Evolutionary conservation across 1,140 invertebrate genomes (phyloP), one percentile per base, ranked within the genome.

Genomic region (Tetramorium parvispinum): DNA sequence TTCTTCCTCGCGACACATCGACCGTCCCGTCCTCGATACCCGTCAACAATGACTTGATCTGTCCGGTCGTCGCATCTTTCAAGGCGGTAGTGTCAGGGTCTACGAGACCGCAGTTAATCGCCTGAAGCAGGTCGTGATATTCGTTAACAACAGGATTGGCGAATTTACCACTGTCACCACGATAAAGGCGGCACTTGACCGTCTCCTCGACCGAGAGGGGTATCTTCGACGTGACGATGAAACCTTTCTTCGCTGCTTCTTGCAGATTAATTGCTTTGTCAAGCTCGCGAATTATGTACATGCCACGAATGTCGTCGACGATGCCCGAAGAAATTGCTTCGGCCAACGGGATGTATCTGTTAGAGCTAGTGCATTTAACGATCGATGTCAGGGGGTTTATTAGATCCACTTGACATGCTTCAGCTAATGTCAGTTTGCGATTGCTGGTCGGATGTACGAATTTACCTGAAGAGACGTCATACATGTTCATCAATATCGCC

Each of bases 381-480:
- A 98, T 95, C 6, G 98, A 98, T 10, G 96, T 96, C 61, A 97
- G 95, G 0, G 98, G 97, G 95, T 98, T 97, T 65, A 99, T 97
- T n/a, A 99, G 92, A 93, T 98, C 97, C 91, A 97, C 96, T 57
- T 96, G 96, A 86, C 98, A 96, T 13, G 98, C 97, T 88, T 98
- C 97, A 87, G 97, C 97, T 2, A 99, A 93, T n/a, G 97, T 97
- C 3, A 98, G 95, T 92, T 96, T 96, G 88, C 97, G 96, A 49
- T 97, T 97, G 21, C 96, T 97, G 1, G 97, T 96, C 2, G 98
- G 98, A 94, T 99, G 98, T 11, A 98, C 95, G 92, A 99, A 98
- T 87, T 96, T 96, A 18, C 97, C 96, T 65, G 97, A 97, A 37
- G 96, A 94, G 3, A 96, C 93, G 88, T 98, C 96, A 93, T 98